Evolutionary conservation across 2,888 invertebrate species (phyloP), one percentile per base, ranked within the genome.

Genomic region (Alloplasta piceator): DNA sequence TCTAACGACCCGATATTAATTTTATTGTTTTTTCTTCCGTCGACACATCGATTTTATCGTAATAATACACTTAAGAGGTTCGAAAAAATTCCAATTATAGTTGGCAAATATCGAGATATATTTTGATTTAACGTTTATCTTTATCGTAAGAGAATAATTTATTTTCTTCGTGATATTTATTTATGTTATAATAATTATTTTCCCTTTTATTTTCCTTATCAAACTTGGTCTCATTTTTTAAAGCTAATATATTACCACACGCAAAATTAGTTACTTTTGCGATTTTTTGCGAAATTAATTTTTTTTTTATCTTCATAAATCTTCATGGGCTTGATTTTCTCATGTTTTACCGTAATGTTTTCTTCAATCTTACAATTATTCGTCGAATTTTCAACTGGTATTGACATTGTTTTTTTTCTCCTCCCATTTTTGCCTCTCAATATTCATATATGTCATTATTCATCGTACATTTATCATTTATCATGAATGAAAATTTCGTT

Each of bases 181-280:
- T 43, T 48, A 9, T 36, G 41, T 60, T 68, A 26, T 26, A 26
- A 26, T 46, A n/a, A 77, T 82, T 71, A 76, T 79, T 39, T 67
- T 63, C 43, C 66, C 55, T 14, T 7, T 48, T 78, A 55, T 52
- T 71, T 7, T 60, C 60, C 38, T 63, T 77, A 73, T 58, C 50
- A 39, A 81, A 81, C 74, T 88, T 88, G 89, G 88, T 88, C 88
- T 88, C 86, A 82, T 86, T 41, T 73, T 85, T 87, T 89, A 89
- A 88, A 86, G 87, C 88, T 88, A 86, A 58, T 50, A 43, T 55
- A 58, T 64, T 43, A 68, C 55, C 55, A 16, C 36, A 26, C 58
- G 68, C 50, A 68, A 70, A 74, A 64, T 74, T 63, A 41, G 61
- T 26, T 41, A 60, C 41, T 72, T 63, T 61, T 52, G 72, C 61